Evolutionary conservation across 2,888 invertebrate genomes (phyloP), one percentile per base, ranked within the genome.

Genomic region (Smittia aterrima): DNA sequence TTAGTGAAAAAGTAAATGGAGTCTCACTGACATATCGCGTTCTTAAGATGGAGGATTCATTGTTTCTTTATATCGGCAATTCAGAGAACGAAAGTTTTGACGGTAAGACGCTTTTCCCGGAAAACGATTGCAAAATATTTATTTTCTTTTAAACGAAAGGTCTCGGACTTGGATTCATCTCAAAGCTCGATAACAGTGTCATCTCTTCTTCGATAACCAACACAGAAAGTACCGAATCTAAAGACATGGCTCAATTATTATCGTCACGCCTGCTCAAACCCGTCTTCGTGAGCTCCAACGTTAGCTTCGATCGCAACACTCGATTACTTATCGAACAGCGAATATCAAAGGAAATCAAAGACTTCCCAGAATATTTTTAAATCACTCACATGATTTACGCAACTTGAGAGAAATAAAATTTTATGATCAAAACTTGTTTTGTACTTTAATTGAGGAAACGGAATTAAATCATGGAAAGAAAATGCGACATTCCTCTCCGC

Each of bases 211-310:
- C 32, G 24, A 85, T 40, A 84, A 85, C 18, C 78, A 79, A 73
- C 77, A 79, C 58, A 47, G 78, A 79, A 13, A 83, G 84, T 16
- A 79, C 79, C 71, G 77, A 78, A 20, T 83, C 83, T 0, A 77
- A 79, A 75, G 80, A 79, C 74, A 76, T 83, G 25, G 80, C 82
- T 0, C 76, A 76, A 73, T 82, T 82, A 76, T 75, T 85, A 22
- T 78, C 83, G 0, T 83, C 82, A 76, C 82, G 80, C 75, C 77
- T 84, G 13, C 79, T 81, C 2, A 85, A 85, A 77, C 82, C 81
- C 68, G 82, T 85, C 11, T 85, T 81, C 78, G 78, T 86, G n/a
- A 86, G 85, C 79, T 84, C 82, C 76, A 86, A 86, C 78, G 74
- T 85, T 4, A 79, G 80, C 32, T 77, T 80, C 4, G 82, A 83